Base-by-base conservation (phyloP, 2,113 vertebrate species). In the Cygnus atratus region DNA sequence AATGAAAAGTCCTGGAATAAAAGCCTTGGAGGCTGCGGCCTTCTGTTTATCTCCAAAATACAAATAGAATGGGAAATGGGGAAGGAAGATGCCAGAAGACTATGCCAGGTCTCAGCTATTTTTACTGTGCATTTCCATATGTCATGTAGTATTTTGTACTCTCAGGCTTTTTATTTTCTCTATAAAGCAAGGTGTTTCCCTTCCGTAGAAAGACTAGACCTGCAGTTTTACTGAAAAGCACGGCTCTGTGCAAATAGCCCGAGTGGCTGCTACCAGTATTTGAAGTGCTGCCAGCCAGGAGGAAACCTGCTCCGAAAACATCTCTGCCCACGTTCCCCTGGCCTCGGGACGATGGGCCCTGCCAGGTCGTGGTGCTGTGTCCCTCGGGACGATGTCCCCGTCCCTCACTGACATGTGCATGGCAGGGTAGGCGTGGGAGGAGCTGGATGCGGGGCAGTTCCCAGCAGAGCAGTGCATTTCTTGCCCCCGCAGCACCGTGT, bases 261-360 rank as follows among this genome's bases (percentile, higher is more conserved):
- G 18, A 68, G 25, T 15, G 21, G 37, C 26, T 39, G 37, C 14
- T 33, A 6, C 48, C 1, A 2, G 39, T 28, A 11, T 10, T 25
- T 24, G 28, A n/a, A 9, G 1, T 0, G 0, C 5, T 46, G 39
- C 66, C 84, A 78, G 31, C 46, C 19, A 0, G 1, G 19, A 31
- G 22, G 12, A 18, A 63, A 13, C n/a, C 22, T 3, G 11, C 43
- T 5, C 9, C 0, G 3, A 52, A 13, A 52, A 13, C 50, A 52
- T 52, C 50, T 52, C 50, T 25, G 50, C 50, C 24, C 7, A 5
- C 50, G 6, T 52, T 25, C 24, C 24, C 50, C 50, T 4, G 50
- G 50, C 50, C 50, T 25, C 12, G 7, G 50, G 50, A 50, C 6
- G 22, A 52, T 52, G 50, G 6, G 22, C 50, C 50, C 50, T 24